Evolutionary conservation across 2,113 vertebrate genomes (phyloP).

Genomic region (Pipra filicauda): DNA sequence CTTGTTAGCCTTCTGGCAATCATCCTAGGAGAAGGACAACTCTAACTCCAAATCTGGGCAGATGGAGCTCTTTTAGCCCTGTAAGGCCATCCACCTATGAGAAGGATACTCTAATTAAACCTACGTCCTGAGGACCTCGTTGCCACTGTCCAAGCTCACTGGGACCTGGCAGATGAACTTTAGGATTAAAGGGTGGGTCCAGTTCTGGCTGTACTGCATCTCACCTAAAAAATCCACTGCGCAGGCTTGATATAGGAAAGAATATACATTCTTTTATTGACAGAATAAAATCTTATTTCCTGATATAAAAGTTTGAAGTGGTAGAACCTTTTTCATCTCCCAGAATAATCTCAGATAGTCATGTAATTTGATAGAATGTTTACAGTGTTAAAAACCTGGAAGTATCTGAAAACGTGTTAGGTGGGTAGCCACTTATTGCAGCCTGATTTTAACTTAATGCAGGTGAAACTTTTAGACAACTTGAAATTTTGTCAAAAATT

Average conservation of each 20-base stretch:
- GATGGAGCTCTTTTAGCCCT: too few species aligned
- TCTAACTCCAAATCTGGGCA: too few species aligned
- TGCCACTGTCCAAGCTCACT: too few species aligned
- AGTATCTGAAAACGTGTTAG: neutral
- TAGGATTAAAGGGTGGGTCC: too few species aligned
- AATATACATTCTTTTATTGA: neutral
- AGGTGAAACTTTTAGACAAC: neutral
- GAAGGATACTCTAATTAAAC: too few species aligned
- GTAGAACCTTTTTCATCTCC: neutral
- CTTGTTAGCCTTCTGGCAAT: too few species aligned
- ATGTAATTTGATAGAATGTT: neutral
- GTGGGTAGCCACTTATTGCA: accelerated
- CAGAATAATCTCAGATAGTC: neutral
- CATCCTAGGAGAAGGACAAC: too few species aligned
- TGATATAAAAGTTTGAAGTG: neutral
- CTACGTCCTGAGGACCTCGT: too few species aligned
- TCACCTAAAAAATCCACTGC: too few species aligned
- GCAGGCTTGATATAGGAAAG: neutral
- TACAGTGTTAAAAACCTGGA: neutral
- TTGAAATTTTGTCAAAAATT: neutral
- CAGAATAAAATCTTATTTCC: neutral
- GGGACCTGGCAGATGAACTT: too few species aligned
- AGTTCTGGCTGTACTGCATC: too few species aligned
- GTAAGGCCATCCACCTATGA: too few species aligned
- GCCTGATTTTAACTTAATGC: neutral